Evolutionary conservation across 2,113 vertebrate species (phyloP).

Genomic region (Ceyx melanurus): DNA sequence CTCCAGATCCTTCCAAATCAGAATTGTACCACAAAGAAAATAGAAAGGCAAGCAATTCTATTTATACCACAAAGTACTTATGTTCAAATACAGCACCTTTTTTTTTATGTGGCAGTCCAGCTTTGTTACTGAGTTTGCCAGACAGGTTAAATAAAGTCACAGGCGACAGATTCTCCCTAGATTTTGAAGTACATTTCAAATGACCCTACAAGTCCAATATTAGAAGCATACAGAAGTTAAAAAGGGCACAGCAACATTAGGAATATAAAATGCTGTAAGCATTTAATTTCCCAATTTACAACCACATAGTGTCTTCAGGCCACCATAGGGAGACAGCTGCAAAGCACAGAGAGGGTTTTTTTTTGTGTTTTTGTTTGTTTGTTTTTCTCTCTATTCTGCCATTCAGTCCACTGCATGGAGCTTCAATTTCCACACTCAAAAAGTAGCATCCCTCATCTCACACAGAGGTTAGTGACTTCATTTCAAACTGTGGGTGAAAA

Average conservation of each 20-base stretch:
- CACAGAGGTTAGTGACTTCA: background rate
- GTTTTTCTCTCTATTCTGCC: background rate
- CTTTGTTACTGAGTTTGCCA: background rate
- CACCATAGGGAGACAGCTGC: background rate
- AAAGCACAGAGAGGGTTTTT: background rate
- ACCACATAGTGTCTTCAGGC: background rate
- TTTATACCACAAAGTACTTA: background rate
- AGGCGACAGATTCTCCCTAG: background rate
- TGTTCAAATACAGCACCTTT: background rate
- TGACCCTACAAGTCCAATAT: background rate
- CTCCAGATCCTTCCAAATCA: background rate
- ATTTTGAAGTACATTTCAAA: background rate
- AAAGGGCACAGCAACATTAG: background rate
- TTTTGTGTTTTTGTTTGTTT: no score
- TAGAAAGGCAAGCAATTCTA: background rate
- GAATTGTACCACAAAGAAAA: background rate
- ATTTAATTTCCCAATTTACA: background rate
- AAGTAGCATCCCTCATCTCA: background rate
- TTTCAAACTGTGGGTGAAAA: background rate
- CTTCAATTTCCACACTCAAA: background rate
- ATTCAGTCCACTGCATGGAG: accelerated
- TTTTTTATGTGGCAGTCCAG: background rate
- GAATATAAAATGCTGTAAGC: background rate
- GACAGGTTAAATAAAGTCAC: background rate
- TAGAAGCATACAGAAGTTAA: background rate